phyloP scores from a whole-genome alignment of 2,113 vertebrate genomes.

The Archocentrus centrarchus region DNA sequence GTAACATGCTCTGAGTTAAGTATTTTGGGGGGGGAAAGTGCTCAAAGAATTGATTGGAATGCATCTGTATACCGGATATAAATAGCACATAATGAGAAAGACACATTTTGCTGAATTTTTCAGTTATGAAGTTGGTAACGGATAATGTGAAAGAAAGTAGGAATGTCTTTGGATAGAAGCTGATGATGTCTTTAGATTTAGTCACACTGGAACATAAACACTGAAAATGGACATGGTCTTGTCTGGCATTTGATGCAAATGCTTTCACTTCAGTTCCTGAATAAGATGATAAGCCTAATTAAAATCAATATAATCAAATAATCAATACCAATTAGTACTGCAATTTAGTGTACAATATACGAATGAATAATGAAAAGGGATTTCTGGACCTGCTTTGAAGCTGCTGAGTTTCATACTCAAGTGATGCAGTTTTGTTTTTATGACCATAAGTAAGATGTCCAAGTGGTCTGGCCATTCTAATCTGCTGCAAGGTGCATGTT shows the following conservation, averaged over 20 bases:
- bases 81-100: slow-evolving; percentile 72
- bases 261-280: neutral
- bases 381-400: neutral
- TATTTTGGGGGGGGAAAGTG: slow-evolving; percentile 17
- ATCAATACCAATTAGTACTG: neutral
- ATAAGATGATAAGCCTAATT: neutral
- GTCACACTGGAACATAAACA: slow-evolving; percentile 17
- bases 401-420: neutral
- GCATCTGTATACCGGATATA: slow-evolving; percentile 61
- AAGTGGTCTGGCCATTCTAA: slow-evolving; percentile 2
- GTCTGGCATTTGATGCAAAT: neutral
- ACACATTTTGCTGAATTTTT: slow-evolving; percentile 59
- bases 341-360: neutral
- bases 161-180: slow-evolving; percentile 12
- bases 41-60: slow-evolving; percentile 44
- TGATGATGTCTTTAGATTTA: slow-evolving; percentile 59
- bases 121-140: slow-evolving; percentile 53
- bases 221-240: slow-evolving; percentile 11
- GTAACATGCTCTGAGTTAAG: slow-evolving; percentile 54
- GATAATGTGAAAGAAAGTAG: slow-evolving; percentile 26
- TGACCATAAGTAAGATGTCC: neutral
- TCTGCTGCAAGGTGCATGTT: neutral
- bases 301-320: neutral
- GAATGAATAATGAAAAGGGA: neutral
- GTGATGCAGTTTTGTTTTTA: neutral